Evolutionary conservation across 2,113 vertebrate genomes (phyloP).

Genomic region (Holacanthus passer): DNA sequence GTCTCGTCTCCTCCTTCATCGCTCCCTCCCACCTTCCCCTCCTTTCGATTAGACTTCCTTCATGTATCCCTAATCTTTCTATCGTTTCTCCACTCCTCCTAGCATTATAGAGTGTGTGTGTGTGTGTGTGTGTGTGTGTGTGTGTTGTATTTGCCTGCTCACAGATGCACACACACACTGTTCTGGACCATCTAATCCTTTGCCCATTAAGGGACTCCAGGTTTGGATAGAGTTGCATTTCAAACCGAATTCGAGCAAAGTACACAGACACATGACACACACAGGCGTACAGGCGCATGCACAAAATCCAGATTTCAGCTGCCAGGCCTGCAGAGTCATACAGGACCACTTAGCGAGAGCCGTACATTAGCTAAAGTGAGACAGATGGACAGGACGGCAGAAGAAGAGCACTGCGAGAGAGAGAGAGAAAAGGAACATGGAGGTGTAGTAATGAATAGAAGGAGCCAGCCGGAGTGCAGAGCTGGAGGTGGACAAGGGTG

Average conservation of each 20-base stretch:
- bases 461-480: background rate
- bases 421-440: background rate
- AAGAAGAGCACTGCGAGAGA: slow-evolving; percentile 1
- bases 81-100: slow-evolving; percentile 48
- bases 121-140: slow-evolving; percentile 33
- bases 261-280: slow-evolving; percentile 22
- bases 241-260: slow-evolving; percentile 47
- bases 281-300: slow-evolving; percentile 5
- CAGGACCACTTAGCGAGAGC: slow-evolving; percentile 35
- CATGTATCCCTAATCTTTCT: slow-evolving; percentile 70
- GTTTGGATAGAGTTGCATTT: slow-evolving; percentile 61
- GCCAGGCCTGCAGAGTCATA: slow-evolving; percentile 34
- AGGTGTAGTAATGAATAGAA: slow-evolving; percentile 26
- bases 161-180: background rate
- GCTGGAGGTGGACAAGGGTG: slow-evolving; percentile 9
- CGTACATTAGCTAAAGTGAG: slow-evolving; percentile 54
- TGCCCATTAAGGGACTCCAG: slow-evolving; percentile 51
- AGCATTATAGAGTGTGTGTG: slow-evolving; percentile 26
- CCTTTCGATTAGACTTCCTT: slow-evolving; percentile 67
- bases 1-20: slow-evolving; percentile 37
- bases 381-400: slow-evolving; percentile 30
- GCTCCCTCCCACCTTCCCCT: slow-evolving; percentile 32
- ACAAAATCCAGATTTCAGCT: slow-evolving; percentile 16
- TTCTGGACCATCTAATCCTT: slow-evolving; percentile 59
- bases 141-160: slow-evolving; percentile 17